Evolutionary conservation across 37 sponge, comb jelly and placozoan species (phyloP), one percentile per base, ranked within the genome.

Genomic region (Ephydatia muelleri): DNA sequence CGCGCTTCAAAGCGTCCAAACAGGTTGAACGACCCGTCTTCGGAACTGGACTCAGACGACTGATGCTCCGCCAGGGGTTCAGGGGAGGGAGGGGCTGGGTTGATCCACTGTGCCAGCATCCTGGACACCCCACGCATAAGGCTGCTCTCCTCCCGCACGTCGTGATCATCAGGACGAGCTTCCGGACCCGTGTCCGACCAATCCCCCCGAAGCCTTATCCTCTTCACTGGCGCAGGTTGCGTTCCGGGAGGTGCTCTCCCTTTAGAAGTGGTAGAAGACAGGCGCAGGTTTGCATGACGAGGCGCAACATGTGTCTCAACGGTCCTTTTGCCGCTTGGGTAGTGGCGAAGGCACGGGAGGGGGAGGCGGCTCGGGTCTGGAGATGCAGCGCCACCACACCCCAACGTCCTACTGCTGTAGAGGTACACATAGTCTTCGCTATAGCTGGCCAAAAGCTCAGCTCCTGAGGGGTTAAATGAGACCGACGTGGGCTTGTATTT

Each of bases 141-240:
- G 37, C 65, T 72, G 27, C 37, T 22, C 33, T 83, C 70, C 33
- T 81, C 68, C 0, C 78, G 34, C 0, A n/a, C 36, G 23, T 65
- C 37, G 8, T 73, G 65, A 16, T 19, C 38, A 43, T 87, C 88
- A 11, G 96, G 96, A 21, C 94, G 82, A 22, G 96, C 91, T 2
- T 84, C 87, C 13, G 96, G 96, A 5, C 96, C 96, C 9, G 96
- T 96, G 73, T 96, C 96, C 23, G 96, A 96, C 96, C 96, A 96
- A 67, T 96, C 96, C 22, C 94, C 94, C 76, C 96, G 76, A 37
- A 96, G 72, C 34, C 94, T 85, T 57, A 96, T 28, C 83, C 94
- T 81, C 72, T 87, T 93, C 74, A 73, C 35, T 11, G 85, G 81
- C 5, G 81, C 85, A 29, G 73, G 48, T 3, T 23, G 48, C 9